Evolutionary conservation across 2,888 invertebrate species (phyloP).

Genomic region (Alviniconcha strummeri): DNA sequence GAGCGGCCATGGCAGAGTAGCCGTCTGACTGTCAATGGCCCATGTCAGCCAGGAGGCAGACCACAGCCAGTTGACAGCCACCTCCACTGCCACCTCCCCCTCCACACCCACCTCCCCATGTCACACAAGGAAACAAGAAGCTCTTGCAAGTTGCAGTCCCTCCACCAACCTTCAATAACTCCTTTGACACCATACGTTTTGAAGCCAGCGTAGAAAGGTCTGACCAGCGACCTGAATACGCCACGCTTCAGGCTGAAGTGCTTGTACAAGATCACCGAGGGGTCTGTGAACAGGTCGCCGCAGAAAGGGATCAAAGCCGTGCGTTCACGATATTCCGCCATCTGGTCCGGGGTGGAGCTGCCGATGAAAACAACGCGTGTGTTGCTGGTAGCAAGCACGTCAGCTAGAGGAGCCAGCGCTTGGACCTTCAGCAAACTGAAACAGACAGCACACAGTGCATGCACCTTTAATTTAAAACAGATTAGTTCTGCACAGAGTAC

Average conservation of each 20-base stretch:
- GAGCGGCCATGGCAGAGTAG: no score
- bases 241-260: constrained; percentile 41
- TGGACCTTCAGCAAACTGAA: constrained; percentile 43
- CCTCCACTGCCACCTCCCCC: no score
- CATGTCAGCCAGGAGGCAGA: no score
- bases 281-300: constrained; percentile 43
- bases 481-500: no score
- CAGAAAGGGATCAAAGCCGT: constrained; percentile 17
- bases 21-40: no score
- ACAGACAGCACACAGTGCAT: neutral
- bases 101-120: no score
- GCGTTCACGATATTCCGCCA: constrained; percentile 35
- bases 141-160: no score
- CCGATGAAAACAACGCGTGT: constrained; percentile 41
- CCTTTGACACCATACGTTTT: constrained; percentile 43
- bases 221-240: constrained; percentile 40
- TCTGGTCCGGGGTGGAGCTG: constrained; percentile 39
- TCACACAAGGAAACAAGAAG: no score
- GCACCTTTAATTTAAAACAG: neutral
- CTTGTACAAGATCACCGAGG: constrained; percentile 34
- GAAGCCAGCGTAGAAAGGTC: constrained; percentile 37
- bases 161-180: constrained; percentile 38
- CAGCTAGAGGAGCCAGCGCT: constrained; percentile 35
- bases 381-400: constrained; percentile 27
- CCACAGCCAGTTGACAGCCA: no score